These are phyloP conservation scores for Ceramica pisi DNA, from an alignment of 2,888 invertebrate species.

Conservation along the genomic window DNA sequence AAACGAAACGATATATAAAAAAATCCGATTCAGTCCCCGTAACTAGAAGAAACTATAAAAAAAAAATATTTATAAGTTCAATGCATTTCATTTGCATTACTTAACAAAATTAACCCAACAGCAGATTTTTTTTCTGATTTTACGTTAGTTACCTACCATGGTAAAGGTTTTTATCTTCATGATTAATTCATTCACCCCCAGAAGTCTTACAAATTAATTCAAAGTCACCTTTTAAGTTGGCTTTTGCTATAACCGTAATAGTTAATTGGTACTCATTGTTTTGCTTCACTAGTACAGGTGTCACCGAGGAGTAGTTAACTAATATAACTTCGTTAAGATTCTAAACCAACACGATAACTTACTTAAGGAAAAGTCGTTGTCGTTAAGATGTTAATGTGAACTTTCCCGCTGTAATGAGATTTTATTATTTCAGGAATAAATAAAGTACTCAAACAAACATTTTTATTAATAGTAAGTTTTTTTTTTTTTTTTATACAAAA, in stretches of 20 bases:
- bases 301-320: not conserved
- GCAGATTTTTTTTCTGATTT: no score
- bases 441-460: not conserved
- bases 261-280: conserved; percentile 3
- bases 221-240: not conserved
- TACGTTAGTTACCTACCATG: no score
- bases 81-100: no score
- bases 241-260: not conserved
- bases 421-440: not conserved
- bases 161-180: no score
- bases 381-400: not conserved
- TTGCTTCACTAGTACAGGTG: conserved; percentile 14
- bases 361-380: conserved; percentile 8
- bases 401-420: not conserved
- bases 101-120: no score
- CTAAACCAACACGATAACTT: conserved; percentile 26
- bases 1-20: no score
- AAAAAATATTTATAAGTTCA: no score
- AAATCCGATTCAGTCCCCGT: no score
- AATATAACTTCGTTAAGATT: conserved; percentile 10
- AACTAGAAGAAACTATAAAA: no score
- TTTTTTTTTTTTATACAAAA: no score
- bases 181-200: not conserved
- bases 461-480: not conserved
- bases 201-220: not conserved